A percentile compares a stretch with the other conserved stretches of the same genome.
Conservation (phyloP, 2,797 vertebrate genomes). For the Alfaro cultratus region DNA sequence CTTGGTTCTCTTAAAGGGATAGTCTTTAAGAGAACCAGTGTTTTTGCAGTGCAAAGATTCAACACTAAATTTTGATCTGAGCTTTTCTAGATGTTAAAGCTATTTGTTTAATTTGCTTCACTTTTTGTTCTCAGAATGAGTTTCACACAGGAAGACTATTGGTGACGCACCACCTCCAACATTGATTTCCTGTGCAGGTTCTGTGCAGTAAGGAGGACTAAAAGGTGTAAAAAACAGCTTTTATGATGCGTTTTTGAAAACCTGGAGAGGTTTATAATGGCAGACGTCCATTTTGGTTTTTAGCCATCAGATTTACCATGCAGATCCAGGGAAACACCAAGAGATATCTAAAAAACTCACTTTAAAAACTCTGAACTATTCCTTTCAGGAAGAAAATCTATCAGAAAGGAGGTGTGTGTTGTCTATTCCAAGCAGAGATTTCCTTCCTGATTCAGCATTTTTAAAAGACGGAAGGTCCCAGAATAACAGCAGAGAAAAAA, state of each 20-base stretch:
- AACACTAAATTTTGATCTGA: neutral
- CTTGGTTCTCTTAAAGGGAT: too few relatives aligned
- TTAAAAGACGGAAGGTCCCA: neutral
- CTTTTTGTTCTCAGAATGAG: neutral
- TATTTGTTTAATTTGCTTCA: neutral
- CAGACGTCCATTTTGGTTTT: neutral
- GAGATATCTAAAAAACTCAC: neutral
- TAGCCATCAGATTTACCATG: neutral
- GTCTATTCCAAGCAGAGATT: neutral
- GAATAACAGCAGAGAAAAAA: slow-evolving; percentile 18
- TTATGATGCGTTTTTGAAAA: neutral
- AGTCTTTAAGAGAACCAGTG: too few relatives aligned
- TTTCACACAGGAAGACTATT: neutral
- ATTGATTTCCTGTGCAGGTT: neutral
- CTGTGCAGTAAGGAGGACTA: neutral
- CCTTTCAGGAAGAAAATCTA: neutral
- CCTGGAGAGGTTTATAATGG: neutral
- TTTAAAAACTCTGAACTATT: neutral
- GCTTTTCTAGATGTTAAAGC: neutral
- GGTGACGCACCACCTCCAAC: neutral
- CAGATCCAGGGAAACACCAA: neutral
- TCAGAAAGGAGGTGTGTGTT: neutral
- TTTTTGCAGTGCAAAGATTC: neutral
- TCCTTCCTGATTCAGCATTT: neutral
- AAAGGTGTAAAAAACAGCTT: neutral